phyloP scores from a whole-genome alignment of 2,113 vertebrate species.

The Tichodroma muraria region DNA sequence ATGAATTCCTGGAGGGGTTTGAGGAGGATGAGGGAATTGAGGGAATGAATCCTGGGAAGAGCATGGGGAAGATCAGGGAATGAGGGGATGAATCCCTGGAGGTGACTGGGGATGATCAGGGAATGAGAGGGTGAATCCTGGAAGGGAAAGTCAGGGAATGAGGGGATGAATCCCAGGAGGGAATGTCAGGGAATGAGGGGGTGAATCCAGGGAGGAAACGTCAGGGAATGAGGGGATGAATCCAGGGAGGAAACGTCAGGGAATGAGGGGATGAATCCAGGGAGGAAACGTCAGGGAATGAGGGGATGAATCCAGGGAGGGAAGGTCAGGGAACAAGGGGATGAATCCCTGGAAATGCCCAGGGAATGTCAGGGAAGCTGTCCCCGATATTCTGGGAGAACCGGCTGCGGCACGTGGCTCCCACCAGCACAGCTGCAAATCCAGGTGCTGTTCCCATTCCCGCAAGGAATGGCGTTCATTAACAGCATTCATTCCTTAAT shows the following conservation, averaged over 20 bases:
- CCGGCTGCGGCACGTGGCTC: no score
- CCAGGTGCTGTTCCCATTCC: neutral
- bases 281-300: neutral
- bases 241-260: neutral
- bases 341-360: neutral
- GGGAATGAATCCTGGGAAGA: no score
- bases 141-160: neutral
- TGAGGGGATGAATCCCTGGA: neutral
- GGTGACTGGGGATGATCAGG: neutral
- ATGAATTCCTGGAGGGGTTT: no score
- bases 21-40: no score
- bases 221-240: neutral
- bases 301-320: neutral
- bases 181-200: neutral
- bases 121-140: neutral
- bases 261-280: neutral
- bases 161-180: neutral
- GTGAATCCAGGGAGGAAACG: neutral
- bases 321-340: neutral
- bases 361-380: neutral
- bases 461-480: rapidly evolving
- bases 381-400: neutral
- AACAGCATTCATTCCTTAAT: neutral
- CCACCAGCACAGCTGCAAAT: rapidly evolving
- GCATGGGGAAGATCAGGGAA: neutral